These are phyloP conservation scores for Planiliza haematocheilus DNA, from an alignment of 2,113 vertebrate species.

Conservation along the genomic window DNA sequence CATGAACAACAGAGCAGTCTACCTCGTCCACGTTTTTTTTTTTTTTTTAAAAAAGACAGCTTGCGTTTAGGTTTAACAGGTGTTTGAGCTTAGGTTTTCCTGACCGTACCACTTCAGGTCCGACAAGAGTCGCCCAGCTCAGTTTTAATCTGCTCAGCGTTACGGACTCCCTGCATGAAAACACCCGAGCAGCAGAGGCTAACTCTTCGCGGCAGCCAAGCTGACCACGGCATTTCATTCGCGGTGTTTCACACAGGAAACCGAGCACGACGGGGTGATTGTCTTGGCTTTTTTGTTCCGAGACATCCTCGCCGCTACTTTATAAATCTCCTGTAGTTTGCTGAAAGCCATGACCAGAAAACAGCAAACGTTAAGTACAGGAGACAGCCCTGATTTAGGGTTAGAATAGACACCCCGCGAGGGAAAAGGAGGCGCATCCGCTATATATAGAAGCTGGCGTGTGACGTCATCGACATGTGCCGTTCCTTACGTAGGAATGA, in stretches of 20 bases:
- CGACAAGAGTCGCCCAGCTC: constrained; percentile 56
- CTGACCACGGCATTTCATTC: constrained; percentile 69
- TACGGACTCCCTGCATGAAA: neutral
- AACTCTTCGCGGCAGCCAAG: constrained; percentile 80
- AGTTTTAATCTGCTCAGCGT: constrained; percentile 75
- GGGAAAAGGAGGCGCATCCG: accelerated
- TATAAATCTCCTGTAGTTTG: constrained; percentile 49
- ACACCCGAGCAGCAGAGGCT: constrained; percentile 74
- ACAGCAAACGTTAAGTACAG: constrained; percentile 63
- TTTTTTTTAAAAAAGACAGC: accelerated
- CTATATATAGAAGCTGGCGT: constrained; percentile 47
- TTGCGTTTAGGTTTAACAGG: accelerated
- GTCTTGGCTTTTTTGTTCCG: constrained; percentile 68
- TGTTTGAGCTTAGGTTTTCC: constrained; percentile 72
- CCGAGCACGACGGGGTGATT: constrained; percentile 68
- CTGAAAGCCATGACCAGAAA: constrained; percentile 75
- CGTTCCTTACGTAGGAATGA: constrained; percentile 12
- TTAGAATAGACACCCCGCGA: constrained; percentile 67
- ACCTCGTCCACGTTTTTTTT: too few species aligned
- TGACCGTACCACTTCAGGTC: constrained; percentile 34
- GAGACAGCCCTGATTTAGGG: constrained; percentile 30
- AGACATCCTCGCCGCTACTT: neutral
- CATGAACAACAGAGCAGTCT: neutral
- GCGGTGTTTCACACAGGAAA: constrained; percentile 45
- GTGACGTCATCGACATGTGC: constrained; percentile 58